phyloP scores from a whole-genome alignment of 2,113 vertebrate genomes.

The Phycodurus eques region DNA sequence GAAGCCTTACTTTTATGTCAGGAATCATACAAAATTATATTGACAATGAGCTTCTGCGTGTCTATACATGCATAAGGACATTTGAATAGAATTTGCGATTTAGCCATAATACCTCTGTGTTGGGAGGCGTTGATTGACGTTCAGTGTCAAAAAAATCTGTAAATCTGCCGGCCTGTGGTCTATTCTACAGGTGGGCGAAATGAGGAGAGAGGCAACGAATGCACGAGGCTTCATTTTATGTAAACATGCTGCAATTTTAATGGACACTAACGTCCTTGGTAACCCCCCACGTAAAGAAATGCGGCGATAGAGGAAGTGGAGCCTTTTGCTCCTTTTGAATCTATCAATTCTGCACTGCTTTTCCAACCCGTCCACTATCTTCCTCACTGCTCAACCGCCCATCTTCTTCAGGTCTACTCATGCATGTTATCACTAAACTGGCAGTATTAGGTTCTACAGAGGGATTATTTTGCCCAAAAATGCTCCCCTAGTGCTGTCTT shows the following conservation, averaged over 20 bases:
- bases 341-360: conserved; percentile 47
- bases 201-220: conserved; percentile 38
- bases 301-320: conserved; percentile 33
- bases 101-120: background rate
- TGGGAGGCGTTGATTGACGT: conserved; percentile 6
- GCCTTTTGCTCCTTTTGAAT: conserved; percentile 57
- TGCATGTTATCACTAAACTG: conserved; percentile 65
- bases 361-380: conserved; percentile 34
- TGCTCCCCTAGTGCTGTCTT: conserved; percentile 41
- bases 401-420: conserved; percentile 59
- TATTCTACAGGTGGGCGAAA: conserved; percentile 23
- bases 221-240: conserved; percentile 41
- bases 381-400: conserved; percentile 37
- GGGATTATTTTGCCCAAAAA: conserved; percentile 44
- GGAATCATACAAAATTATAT: too few relatives aligned
- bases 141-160: conserved; percentile 19
- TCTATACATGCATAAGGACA: background rate
- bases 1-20: too few relatives aligned
- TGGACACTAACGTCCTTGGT: conserved; percentile 52
- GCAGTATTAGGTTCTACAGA: conserved; percentile 54
- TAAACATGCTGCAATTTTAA: conserved; percentile 65
- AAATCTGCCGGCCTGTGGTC: conserved; percentile 10
- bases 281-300: conserved; percentile 21
- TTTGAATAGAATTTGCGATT: background rate
- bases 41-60: too few relatives aligned